These are phyloP conservation scores for Cardiocondyla obscurior DNA, from an alignment of 1,140 invertebrate genomes.

Conservation along the genomic window DNA sequence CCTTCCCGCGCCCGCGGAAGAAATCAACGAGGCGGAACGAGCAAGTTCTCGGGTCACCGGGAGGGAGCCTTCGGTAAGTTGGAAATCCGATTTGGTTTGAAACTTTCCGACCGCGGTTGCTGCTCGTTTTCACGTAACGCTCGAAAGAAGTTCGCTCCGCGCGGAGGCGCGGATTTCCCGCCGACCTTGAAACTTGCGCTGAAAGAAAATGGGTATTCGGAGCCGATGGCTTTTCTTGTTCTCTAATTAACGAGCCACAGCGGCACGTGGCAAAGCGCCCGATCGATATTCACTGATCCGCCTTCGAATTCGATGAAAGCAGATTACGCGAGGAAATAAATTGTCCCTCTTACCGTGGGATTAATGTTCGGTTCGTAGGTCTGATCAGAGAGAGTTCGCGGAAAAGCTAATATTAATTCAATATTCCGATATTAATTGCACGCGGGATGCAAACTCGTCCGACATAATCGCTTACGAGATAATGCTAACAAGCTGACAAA, in stretches of 20 bases:
- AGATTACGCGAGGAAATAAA: constrained; percentile 11
- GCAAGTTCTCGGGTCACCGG: constrained; percentile 38
- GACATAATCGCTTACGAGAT: neutral
- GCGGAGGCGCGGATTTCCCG: neutral
- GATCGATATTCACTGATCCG: neutral
- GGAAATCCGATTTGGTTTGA: constrained; percentile 56
- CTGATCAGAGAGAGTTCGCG: neutral
- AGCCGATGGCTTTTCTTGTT: neutral
- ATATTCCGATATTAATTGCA: neutral
- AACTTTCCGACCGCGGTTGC: constrained; percentile 38
- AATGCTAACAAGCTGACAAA: neutral
- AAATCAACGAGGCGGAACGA: constrained; percentile 1
- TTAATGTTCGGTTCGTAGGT: neutral
- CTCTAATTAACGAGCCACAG: neutral
- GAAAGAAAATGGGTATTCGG: constrained; percentile 20
- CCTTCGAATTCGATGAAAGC: neutral
- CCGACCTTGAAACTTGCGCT: constrained; percentile 60
- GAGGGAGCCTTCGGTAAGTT: constrained; percentile 32
- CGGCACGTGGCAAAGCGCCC: no score
- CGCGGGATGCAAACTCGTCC: neutral
- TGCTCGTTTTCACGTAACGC: neutral
- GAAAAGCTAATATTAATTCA: constrained; percentile 3
- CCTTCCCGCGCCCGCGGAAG: neutral
- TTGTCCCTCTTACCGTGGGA: neutral
- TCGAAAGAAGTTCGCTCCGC: constrained; percentile 48